These are phyloP conservation scores for Parotocinclus haroldoi DNA, from an alignment of 2,797 vertebrate species.

Conservation along the genomic window DNA sequence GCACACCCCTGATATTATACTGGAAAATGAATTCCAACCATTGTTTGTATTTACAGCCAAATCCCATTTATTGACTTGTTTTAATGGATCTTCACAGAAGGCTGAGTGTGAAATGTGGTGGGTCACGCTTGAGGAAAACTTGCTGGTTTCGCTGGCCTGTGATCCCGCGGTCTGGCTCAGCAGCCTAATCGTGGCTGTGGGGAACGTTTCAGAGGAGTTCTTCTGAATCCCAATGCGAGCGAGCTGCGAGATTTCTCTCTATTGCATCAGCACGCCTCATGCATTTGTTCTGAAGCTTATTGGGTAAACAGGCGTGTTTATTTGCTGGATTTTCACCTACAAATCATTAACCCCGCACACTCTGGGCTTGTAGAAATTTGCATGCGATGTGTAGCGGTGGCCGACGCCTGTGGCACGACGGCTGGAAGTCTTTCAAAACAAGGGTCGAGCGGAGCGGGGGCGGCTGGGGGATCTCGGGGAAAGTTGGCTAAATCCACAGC, in stretches of 20 bases:
- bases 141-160: slow-evolving; percentile 27
- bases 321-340: slow-evolving; percentile 36
- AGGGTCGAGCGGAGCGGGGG: neutral
- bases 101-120: slow-evolving; percentile 5
- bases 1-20: no score
- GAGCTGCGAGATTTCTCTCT: slow-evolving; percentile 39
- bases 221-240: slow-evolving; percentile 38
- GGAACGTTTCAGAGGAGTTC: slow-evolving; percentile 41
- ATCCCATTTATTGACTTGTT: slow-evolving; percentile 8
- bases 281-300: slow-evolving; percentile 44
- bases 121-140: slow-evolving; percentile 37
- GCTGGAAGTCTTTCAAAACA: slow-evolving; percentile 20
- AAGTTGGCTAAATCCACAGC: neutral
- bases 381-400: slow-evolving; percentile 27
- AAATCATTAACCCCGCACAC: slow-evolving; percentile 36
- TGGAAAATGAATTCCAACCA: no score
- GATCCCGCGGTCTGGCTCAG: slow-evolving; percentile 33
- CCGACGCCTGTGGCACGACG: slow-evolving; percentile 15
- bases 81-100: slow-evolving; percentile 8
- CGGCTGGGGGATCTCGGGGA: no score
- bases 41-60: neutral
- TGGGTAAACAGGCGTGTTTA: slow-evolving; percentile 45
- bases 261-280: slow-evolving; percentile 48
- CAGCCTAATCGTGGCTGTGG: slow-evolving; percentile 38
- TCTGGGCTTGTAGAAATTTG: slow-evolving; percentile 33